Base-by-base conservation (phyloP, 2,113 vertebrate species). In the Notechis scutatus region DNA sequence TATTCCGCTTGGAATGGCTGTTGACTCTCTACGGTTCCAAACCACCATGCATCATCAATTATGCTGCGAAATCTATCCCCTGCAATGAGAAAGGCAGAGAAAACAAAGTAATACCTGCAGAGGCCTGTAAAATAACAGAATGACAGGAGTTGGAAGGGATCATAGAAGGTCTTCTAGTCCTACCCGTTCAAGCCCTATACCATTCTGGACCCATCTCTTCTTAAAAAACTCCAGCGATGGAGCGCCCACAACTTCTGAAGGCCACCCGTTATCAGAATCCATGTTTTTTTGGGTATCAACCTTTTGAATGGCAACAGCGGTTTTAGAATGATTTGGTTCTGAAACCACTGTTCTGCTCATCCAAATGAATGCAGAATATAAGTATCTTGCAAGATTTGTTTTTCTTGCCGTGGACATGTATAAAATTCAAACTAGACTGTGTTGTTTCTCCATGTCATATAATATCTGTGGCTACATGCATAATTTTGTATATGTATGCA, bases 11-110 rank as follows among this genome's bases (percentile, higher is more conserved):
- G 99, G 96, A 99, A 98, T 57, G 99, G 99, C 96, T 99, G 98
- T 96, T 99, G 99, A 95, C 98, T 99, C 95, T 99, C 99, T 95
- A 99, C 98, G 0, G 97, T 98, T 45, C 99, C 99, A 94, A 99
- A 99, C 99, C 99, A 99, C 99, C 99, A 99, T 74, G 99, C 99
- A 0, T 99, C 99, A 89, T 99, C 99, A 88, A 99, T 99, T 96
- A 99, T 99, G 96, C 99, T 99, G 92, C 99, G 98, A 97, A 99
- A 99, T 93, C 98, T 97, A 97, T 98, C 98, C 93, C 98, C 99
- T 99, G 9, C 0, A 93, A 96, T 81, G 11, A 69, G 86, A 47
- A 45, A 61, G 21, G 5, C 6, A 86, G 64, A 90, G 18, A 94
- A 50, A 91, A 85, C 52, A 29, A 21, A 26, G 39, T 2, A 85